Evolutionary conservation across 2,888 invertebrate species (phyloP), one percentile per base, ranked within the genome.

Genomic region (Silvanus unidentatus): DNA sequence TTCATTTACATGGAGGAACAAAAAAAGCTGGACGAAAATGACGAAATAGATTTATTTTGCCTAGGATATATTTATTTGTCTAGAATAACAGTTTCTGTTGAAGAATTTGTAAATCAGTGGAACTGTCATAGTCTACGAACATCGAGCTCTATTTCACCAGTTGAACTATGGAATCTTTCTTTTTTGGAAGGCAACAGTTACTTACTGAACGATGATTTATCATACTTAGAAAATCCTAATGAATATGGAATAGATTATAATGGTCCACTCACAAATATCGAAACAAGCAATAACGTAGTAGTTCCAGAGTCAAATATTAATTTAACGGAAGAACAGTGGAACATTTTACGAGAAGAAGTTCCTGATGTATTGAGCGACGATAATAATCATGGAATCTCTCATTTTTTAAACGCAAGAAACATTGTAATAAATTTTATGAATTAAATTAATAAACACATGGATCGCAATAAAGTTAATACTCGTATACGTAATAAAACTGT

Each of bases 61-160:
- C 28, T 49, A 12, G 36, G 35, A 16, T 43, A 40, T 36, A 40
- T 49, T 16, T 49, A 42, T 34, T 16, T 49, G 14, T 42, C 49
- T 13, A 3, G 49, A 36, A 49, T 49, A 13, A 9, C 29, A 39
- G 15, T 14, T 27, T 30, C 28, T 15, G 34, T 49, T 13, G 22
- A 47, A 38, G 39, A 47, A 44, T 49, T 49, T 38, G 35, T 44
- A 27, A 29, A 39, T 16, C 47, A 49, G 35, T 49, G 47, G 49
- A 49, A 49, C 32, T 30, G 30, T 39, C 47, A 49, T 40, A 36
- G 43, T 11, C 34, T 50, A 10, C 39, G 48, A 15, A 39, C 48
- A 16, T 36, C 40, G 36, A 36, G 50, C 28, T 16, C 29, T 8
- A 16, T 12, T 28, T 48, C 48, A 30, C 45, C 48, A 11, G 6